phyloP scores from a whole-genome alignment of 1,140 invertebrate species.

The Dreissena rostriformis region DNA sequence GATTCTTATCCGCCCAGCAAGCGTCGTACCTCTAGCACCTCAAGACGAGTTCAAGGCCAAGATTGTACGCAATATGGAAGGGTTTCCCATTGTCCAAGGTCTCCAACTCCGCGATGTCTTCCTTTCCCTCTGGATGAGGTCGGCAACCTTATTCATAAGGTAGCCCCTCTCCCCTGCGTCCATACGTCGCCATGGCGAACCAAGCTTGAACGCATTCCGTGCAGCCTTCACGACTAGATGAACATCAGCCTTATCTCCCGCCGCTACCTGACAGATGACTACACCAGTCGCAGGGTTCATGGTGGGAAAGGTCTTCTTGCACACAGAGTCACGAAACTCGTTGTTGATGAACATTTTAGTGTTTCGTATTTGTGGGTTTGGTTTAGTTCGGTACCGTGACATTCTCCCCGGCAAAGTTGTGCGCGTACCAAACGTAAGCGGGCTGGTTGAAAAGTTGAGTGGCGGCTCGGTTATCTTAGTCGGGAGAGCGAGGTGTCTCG shows the following conservation, averaged over 20 bases:
- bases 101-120: slow-evolving; percentile 91
- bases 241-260: slow-evolving; percentile 78
- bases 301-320: too few species aligned
- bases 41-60: slow-evolving; percentile 86
- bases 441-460: too few species aligned
- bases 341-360: too few species aligned
- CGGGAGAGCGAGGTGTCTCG: too few species aligned
- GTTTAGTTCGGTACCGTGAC: too few species aligned
- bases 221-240: slow-evolving; percentile 93
- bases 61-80: slow-evolving; percentile 84
- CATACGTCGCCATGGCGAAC: slow-evolving; percentile 94
- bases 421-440: too few species aligned
- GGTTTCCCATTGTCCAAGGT: slow-evolving; percentile 95
- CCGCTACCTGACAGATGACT: too few species aligned
- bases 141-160: slow-evolving; percentile 89
- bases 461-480: too few species aligned
- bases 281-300: too few species aligned
- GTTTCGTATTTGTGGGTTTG: too few species aligned
- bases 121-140: slow-evolving; percentile 89
- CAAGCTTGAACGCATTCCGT: slow-evolving; percentile 83
- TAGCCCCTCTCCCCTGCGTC: slow-evolving; percentile 93
- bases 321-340: too few species aligned
- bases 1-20: slow-evolving; percentile 95
- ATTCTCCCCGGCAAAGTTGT: too few species aligned
- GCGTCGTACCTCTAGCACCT: slow-evolving; percentile 91